phyloP scores from a whole-genome alignment of 2,113 vertebrate genomes.

The Stictonetta naevosa region DNA sequence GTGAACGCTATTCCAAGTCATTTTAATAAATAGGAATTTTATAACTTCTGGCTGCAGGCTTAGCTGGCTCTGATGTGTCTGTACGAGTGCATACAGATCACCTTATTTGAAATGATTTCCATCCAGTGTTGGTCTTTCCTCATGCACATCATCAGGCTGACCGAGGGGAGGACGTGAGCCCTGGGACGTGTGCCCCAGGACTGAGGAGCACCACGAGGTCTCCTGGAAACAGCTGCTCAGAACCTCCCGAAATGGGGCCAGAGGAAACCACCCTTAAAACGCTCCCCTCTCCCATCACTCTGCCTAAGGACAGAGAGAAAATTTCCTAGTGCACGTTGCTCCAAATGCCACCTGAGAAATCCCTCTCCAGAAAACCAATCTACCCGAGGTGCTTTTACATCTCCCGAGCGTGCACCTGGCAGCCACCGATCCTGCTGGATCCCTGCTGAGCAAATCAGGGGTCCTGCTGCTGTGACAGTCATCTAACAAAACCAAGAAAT shows the following conservation, averaged over 20 bases:
- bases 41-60: not conserved
- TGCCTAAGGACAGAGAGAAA: not conserved
- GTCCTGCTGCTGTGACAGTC: not conserved
- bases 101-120: not conserved
- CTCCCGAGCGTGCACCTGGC: accelerated
- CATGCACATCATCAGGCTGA: accelerated
- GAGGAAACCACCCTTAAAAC: not conserved
- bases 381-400: not conserved
- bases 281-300: not conserved
- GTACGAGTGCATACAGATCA: not conserved
- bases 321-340: not conserved
- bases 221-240: not conserved
- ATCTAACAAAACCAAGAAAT: not conserved
- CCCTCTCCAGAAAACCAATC: not conserved
- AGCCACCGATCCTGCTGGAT: accelerated
- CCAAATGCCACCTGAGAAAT: not conserved
- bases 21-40: conserved; percentile 4
- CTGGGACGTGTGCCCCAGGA: not conserved
- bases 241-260: accelerated
- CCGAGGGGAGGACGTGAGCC: not conserved
- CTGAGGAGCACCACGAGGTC: not conserved
- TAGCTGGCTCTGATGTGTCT: not conserved
- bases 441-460: not conserved
- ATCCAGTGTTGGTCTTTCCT: not conserved
- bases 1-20: not conserved